phyloP scores from a whole-genome alignment of 1,140 invertebrate species.

The Arion vulgaris region DNA sequence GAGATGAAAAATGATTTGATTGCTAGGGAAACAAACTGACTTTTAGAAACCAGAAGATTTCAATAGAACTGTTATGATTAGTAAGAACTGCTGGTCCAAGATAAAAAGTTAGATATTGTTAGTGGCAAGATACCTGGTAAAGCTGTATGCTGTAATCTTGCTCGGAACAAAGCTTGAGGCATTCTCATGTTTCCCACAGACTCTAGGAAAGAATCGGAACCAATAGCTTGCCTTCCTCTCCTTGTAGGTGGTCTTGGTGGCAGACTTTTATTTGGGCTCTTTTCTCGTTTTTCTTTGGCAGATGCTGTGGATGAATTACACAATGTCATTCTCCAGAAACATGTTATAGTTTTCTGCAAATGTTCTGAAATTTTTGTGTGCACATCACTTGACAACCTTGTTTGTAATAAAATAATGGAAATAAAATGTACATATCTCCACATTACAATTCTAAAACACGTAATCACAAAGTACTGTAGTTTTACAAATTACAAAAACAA shows the following conservation, averaged over 20 bases:
- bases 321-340: neutral
- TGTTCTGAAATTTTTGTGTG: neutral
- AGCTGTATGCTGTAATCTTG: constrained; percentile 51
- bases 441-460: too few relatives aligned
- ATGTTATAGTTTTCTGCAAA: neutral
- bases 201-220: constrained; percentile 71
- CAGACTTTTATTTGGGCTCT: constrained; percentile 77
- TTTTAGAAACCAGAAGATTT: neutral
- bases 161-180: constrained; percentile 26
- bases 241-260: constrained; percentile 70
- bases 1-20: too few relatives aligned
- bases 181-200: neutral
- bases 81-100: too few relatives aligned
- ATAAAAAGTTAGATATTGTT: too few relatives aligned
- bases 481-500: too few relatives aligned
- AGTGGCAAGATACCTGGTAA: constrained; percentile 49
- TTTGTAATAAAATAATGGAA: too few relatives aligned
- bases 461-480: too few relatives aligned
- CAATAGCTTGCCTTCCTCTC: constrained; percentile 69
- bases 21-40: too few relatives aligned
- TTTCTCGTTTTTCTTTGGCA: constrained; percentile 82
- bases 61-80: neutral
- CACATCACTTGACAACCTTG: too few relatives aligned
- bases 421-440: too few relatives aligned
- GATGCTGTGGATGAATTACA: constrained; percentile 31